Percentiles rank a stretch among this genome's conserved stretches.
Evolutionary conservation across 2,888 invertebrate genomes (phyloP).

Genomic region (Elegia similella): DNA sequence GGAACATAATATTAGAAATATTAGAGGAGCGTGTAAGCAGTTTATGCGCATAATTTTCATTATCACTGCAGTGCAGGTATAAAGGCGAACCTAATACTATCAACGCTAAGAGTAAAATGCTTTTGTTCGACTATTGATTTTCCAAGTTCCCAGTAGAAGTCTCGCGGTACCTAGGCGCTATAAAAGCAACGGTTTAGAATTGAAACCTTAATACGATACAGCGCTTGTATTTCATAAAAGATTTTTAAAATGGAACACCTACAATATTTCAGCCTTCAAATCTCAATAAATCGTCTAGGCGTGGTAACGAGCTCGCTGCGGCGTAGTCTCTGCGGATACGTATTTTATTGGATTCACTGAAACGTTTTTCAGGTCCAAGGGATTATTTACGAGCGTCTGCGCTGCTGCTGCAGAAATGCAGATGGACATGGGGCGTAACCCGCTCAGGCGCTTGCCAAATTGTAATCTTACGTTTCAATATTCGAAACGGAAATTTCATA

Average conservation of each 20-base stretch:
- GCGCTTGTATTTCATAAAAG: constrained; percentile 63
- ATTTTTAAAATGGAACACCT: constrained; percentile 76
- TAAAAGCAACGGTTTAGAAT: constrained; percentile 23
- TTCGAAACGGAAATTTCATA: constrained; percentile 1
- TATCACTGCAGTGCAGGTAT: background rate
- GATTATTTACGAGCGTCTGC: constrained; percentile 80
- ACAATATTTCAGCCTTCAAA: constrained; percentile 80
- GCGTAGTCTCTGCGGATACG: constrained; percentile 80
- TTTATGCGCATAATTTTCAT: background rate
- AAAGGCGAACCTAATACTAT: constrained; percentile 3
- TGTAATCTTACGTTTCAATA: constrained; percentile 22
- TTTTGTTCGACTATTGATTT: constrained; percentile 15
- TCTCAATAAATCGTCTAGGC: constrained; percentile 81
- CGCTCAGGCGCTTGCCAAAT: constrained; percentile 14
- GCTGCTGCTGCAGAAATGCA: constrained; percentile 75
- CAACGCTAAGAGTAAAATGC: constrained; percentile 4
- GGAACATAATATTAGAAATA: background rate
- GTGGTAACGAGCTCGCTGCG: constrained; percentile 80
- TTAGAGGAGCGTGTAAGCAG: background rate
- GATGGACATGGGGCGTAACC: constrained; percentile 55
- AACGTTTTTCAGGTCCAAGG: constrained; percentile 80
- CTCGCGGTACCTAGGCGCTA: constrained; percentile 7
- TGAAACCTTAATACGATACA: constrained; percentile 25
- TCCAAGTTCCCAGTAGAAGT: constrained; percentile 7
- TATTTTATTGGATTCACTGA: constrained; percentile 81